A percentile compares a stretch with the other conserved stretches of the same genome.
Conservation (phyloP, 1,140 invertebrate genomes). For the Heliothis subflexa region DNA sequence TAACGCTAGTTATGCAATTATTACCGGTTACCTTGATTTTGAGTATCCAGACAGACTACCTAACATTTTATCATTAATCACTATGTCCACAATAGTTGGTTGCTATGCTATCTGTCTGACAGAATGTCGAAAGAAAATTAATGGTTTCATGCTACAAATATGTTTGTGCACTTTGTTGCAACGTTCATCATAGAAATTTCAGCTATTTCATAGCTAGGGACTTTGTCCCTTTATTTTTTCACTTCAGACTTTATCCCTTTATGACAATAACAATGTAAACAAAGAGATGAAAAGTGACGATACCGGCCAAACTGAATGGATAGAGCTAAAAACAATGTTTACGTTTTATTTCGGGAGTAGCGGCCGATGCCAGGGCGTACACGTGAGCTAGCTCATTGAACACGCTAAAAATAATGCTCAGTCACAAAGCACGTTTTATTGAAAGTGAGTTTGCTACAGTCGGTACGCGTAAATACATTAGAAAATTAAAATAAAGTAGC, state of each 20-base stretch:
- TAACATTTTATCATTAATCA: not conserved
- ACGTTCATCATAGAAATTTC: no score
- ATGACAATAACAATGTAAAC: not conserved
- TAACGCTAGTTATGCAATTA: no score
- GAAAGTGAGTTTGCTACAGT: constrained; percentile 7
- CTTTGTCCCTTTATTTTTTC: not conserved
- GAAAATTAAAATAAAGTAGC: not conserved
- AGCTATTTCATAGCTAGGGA: not conserved
- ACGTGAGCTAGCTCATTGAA: constrained; percentile 39
- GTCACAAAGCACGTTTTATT: constrained; percentile 9
- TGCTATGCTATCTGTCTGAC: not conserved
- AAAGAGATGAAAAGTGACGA: constrained; percentile 24
- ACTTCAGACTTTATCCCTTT: not conserved
- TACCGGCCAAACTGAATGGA: constrained; percentile 17
- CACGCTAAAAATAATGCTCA: constrained; percentile 42
- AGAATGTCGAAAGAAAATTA: no score
- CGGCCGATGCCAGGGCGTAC: constrained; percentile 24
- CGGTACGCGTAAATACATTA: not conserved
- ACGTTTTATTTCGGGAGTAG: constrained; percentile 46
- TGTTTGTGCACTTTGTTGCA: no score
- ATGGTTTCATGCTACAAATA: no score
- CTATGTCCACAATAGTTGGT: not conserved
- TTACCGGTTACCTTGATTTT: no score
- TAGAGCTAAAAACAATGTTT: constrained; percentile 30
- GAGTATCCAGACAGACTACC: no score